Percentiles rank a stretch among this genome's conserved stretches.
Evolutionary conservation across 2,797 vertebrate genomes (phyloP).

Genomic region (Melanotaenia trifasciata): DNA sequence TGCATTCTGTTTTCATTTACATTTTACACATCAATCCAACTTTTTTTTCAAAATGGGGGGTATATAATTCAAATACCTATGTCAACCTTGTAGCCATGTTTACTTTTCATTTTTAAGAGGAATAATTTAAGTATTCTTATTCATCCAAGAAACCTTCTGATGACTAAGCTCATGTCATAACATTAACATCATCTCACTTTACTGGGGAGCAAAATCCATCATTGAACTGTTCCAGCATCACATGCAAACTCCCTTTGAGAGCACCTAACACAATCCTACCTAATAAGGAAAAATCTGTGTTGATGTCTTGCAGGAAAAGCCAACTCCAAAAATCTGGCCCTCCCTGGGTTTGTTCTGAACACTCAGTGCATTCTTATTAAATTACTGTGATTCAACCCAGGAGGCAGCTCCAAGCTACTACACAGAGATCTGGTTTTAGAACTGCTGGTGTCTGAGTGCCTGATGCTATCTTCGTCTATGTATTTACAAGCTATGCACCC

Average conservation of each 20-base stretch:
- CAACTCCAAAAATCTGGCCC: constrained; percentile 57
- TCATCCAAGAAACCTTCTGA: constrained; percentile 26
- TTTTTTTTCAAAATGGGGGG: not conserved
- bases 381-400: constrained; percentile 59
- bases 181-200: constrained; percentile 46
- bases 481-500: constrained; percentile 39
- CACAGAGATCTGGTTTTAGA: not conserved
- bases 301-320: constrained; percentile 66
- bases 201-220: constrained; percentile 36
- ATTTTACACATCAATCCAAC: too few species aligned
- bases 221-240: constrained; percentile 39
- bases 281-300: constrained; percentile 81
- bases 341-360: constrained; percentile 59
- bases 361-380: constrained; percentile 63
- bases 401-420: constrained; percentile 36
- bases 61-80: not conserved
- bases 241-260: constrained; percentile 41
- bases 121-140: constrained; percentile 1
- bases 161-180: constrained; percentile 62
- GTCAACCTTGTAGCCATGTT: not conserved
- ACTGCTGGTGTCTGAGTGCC: constrained; percentile 5
- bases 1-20: not conserved
- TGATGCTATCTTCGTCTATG: constrained; percentile 26
- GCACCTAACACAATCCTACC: constrained; percentile 71
- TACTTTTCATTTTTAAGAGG: not conserved